Evolutionary conservation across 2,797 vertebrate species (phyloP).

Genomic region (Hippocampus kuda): DNA sequence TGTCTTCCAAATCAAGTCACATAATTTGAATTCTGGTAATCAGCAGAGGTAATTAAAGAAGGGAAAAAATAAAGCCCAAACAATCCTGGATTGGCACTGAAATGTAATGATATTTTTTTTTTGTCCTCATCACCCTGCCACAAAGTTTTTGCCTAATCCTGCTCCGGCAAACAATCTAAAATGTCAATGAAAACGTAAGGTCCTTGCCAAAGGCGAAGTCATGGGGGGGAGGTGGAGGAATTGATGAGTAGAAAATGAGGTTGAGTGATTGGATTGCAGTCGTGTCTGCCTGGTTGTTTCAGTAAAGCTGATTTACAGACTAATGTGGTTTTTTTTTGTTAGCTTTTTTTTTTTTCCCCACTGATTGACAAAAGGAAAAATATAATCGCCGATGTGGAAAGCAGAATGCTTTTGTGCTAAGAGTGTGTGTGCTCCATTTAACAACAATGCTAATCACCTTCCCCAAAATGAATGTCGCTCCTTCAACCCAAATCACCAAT

Average conservation of each 20-base stretch:
- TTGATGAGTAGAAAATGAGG: constrained; percentile 24
- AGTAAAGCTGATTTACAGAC: constrained; percentile 63
- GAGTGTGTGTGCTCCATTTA: constrained; percentile 29
- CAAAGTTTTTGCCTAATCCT: not conserved
- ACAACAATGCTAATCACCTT: constrained; percentile 41
- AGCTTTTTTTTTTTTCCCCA: too few species aligned
- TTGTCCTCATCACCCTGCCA: not conserved
- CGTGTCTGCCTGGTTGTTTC: constrained; percentile 50
- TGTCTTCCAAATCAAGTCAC: not conserved
- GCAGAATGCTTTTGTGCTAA: constrained; percentile 26
- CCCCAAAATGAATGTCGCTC: constrained; percentile 23
- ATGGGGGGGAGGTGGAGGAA: constrained; percentile 15
- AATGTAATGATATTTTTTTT: not conserved
- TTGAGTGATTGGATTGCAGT: constrained; percentile 57
- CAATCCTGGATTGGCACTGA: not conserved
- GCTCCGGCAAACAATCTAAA: not conserved
- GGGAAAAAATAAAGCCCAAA: not conserved
- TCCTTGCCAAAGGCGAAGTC: constrained; percentile 16
- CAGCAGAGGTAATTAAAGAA: not conserved
- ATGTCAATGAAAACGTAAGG: not conserved
- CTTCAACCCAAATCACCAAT: constrained; percentile 8
- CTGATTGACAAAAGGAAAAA: constrained; percentile 62
- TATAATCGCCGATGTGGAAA: constrained; percentile 55
- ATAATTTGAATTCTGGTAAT: not conserved
- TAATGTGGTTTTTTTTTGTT: constrained; percentile 59